Base-by-base conservation (phyloP, 2,888 invertebrate species). In the Dinocampus coccinellae region DNA sequence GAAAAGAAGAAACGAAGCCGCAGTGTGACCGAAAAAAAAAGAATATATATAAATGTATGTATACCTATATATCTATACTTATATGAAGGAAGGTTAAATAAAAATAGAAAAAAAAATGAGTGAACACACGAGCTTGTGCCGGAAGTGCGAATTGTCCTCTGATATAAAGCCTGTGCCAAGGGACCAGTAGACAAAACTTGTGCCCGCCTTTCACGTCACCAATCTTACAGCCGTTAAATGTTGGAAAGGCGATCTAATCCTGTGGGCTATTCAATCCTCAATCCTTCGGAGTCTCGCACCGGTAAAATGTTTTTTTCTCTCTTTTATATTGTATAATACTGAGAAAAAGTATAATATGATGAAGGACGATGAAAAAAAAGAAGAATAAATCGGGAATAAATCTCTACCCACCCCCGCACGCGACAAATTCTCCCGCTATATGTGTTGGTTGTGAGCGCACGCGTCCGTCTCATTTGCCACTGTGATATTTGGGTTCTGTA, bases 191-290 rank as follows among this genome's bases (percentile, higher is more conserved):
- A 71, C 61, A 60, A 62, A 72, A 69, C 63, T 72, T 58, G 64
- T 69, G 67, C 70, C 75, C 68, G 65, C 69, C 69, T 72, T 77
- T 77, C 71, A 77, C 62, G 62, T 62, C 60, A 72, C 67, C 76
- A 79, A 79, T 80, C 76, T 76, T 71, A 73, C 76, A 77, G 78
- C 75, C 76, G 78, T 81, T 81, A 73, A 72, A 73, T 72, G 72
- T 65, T 72, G 42, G 64, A 75, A 75, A 68, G 72, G 71, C 72
- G 70, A 63, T 73, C 73, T 74, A 76, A 76, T 75, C 72, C 75
- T 72, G 20, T 39, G 47, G 39, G 24, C 68, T 16, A 58, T 39
- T 68, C 39, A 39, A 61, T 16, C 36, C 57, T 36, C 61, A 67
- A 72, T 62, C 64, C 72, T 62, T 68, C 24, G 33, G 39, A 36